Percentiles rank a stretch among this genome's conserved stretches.
Conservation (phyloP, 2,113 vertebrate species). For the Varanus salvator region DNA sequence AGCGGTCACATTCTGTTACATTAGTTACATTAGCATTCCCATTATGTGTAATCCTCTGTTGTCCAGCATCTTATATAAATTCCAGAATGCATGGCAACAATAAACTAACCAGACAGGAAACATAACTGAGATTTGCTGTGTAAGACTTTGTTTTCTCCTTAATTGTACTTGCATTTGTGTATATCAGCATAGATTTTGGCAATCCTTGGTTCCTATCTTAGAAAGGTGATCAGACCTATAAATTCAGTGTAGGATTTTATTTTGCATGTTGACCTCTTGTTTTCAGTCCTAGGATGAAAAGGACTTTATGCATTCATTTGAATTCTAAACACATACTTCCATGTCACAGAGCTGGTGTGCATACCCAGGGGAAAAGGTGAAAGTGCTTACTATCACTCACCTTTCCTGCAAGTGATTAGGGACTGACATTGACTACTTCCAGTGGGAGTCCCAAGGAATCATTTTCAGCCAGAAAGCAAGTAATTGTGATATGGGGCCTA, state of each 20-base stretch:
- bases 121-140: background rate
- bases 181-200: background rate
- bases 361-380: constrained; percentile 57
- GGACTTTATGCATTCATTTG: constrained; percentile 6
- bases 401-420: constrained; percentile 53
- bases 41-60: background rate
- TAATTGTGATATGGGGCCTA: constrained; percentile 46
- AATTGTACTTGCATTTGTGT: background rate
- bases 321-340: constrained; percentile 40
- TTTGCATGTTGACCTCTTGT: constrained; percentile 20
- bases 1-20: background rate
- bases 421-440: constrained; percentile 5
- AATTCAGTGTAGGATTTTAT: background rate
- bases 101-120: background rate
- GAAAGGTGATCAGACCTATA: background rate
- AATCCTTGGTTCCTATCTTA: constrained; percentile 12
- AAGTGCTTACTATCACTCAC: constrained; percentile 47
- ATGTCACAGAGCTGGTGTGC: background rate
- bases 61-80: background rate
- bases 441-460: constrained; percentile 53
- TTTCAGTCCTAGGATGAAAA: constrained; percentile 25
- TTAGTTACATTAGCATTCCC: background rate
- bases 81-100: background rate
- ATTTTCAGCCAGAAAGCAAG: constrained; percentile 46
- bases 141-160: background rate